Percentiles rank a stretch among this genome's conserved stretches.
Evolutionary conservation across 2,888 invertebrate genomes (phyloP).

Genomic region (Leptopilina syphax): DNA sequence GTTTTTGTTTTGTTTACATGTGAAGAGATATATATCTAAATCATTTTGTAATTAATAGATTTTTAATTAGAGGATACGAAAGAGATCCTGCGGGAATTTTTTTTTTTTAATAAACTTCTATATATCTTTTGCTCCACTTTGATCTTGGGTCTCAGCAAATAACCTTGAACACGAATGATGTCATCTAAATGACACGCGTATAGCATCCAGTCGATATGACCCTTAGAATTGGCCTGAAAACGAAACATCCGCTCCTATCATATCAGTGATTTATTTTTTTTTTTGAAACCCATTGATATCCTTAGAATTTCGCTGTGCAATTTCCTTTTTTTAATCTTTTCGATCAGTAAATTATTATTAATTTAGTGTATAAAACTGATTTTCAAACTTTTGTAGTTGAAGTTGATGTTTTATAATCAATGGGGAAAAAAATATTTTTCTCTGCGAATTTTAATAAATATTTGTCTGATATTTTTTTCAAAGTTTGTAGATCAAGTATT

Average conservation of each 20-base stretch:
- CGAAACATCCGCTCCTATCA: not conserved
- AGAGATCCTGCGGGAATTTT: conserved; percentile 4
- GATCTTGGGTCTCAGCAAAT: not conserved
- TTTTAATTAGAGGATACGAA: not conserved
- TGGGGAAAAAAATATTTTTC: too few species aligned
- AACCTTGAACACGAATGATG: conserved; percentile 33
- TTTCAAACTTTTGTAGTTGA: too few species aligned
- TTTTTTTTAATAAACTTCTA: not conserved
- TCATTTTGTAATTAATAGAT: too few species aligned
- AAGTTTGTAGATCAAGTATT: too few species aligned
- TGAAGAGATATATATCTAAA: too few species aligned
- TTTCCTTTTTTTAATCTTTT: too few species aligned
- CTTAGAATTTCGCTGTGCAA: not conserved
- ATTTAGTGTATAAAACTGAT: too few species aligned
- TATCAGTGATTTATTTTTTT: not conserved
- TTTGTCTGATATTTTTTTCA: too few species aligned
- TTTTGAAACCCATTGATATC: not conserved
- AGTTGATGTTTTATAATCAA: too few species aligned
- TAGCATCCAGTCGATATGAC: conserved; percentile 25
- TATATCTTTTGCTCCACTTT: conserved; percentile 16
- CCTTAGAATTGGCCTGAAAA: conserved; percentile 6
- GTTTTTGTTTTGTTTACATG: too few species aligned
- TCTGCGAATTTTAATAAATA: too few species aligned
- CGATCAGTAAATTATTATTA: too few species aligned
- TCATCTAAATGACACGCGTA: conserved; percentile 24